A percentile compares a stretch with the other conserved stretches of the same genome.
phyloP scores from a whole-genome alignment of 2,888 invertebrate genomes.

The Eledona agricola region DNA sequence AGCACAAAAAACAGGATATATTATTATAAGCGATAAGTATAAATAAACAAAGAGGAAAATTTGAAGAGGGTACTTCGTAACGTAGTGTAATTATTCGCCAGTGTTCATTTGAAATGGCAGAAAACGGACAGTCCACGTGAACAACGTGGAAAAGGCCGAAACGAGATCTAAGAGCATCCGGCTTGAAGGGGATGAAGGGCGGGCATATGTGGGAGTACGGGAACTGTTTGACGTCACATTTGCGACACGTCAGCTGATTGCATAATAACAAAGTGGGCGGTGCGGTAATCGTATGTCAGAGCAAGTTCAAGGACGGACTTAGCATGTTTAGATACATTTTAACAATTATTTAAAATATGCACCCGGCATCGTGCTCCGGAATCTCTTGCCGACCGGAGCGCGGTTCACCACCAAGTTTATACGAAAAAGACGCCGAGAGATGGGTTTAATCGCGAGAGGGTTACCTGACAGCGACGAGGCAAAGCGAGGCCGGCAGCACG shows the following conservation, averaged over 20 bases:
- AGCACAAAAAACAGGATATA: no score
- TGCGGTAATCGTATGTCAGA: conserved; percentile 56
- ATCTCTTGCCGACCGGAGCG: no score
- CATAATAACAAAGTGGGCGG: conserved; percentile 61
- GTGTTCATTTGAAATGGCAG: no score
- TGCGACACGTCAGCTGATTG: conserved; percentile 62
- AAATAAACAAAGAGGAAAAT: no score
- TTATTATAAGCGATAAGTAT: no score
- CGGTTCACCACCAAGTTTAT: no score
- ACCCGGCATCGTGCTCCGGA: conserved; percentile 21
- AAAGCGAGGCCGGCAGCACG: background rate
- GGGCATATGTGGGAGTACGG: conserved; percentile 43
- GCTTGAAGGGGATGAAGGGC: conserved; percentile 42
- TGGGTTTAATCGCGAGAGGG: no score
- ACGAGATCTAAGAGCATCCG: conserved; percentile 16
- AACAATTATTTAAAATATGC: conserved; percentile 41
- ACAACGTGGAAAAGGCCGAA: conserved; percentile 17
- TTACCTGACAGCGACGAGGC: no score
- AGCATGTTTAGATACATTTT: conserved; percentile 50
- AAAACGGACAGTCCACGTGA: conserved; percentile 5
- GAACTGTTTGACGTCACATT: conserved; percentile 58
- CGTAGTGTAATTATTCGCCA: no score
- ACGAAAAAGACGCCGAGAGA: no score
- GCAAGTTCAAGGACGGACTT: conserved; percentile 60
- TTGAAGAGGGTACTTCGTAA: no score